These are phyloP conservation scores for Cryptophagus acutangulus DNA, from an alignment of 2,888 invertebrate species.

Conservation along the genomic window DNA sequence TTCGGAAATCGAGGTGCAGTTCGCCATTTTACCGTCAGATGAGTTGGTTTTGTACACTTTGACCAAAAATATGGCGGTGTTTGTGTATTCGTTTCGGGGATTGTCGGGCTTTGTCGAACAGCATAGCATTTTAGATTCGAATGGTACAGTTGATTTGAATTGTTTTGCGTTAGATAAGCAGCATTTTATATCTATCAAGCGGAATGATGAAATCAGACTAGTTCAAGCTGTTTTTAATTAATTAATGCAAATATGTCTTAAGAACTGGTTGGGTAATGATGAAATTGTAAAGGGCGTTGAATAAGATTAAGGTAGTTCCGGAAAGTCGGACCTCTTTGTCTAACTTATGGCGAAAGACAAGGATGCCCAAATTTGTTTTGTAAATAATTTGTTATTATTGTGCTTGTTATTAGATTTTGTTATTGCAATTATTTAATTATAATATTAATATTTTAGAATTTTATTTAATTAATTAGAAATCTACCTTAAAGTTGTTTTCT, in stretches of 20 bases:
- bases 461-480: too few species aligned
- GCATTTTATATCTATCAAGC: slow-evolving; percentile 37
- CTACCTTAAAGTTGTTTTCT: too few species aligned
- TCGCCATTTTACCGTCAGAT: slow-evolving; percentile 43
- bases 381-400: too few species aligned
- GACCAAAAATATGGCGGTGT: slow-evolving; percentile 44
- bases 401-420: too few species aligned
- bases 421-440: too few species aligned
- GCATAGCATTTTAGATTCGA: slow-evolving; percentile 27
- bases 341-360: too few species aligned
- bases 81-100: slow-evolving; percentile 47
- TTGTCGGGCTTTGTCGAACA: slow-evolving; percentile 42
- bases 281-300: too few species aligned
- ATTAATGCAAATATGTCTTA: too few species aligned
- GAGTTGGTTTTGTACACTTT: slow-evolving; percentile 48
- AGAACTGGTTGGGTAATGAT: slow-evolving; percentile 7
- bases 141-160: slow-evolving; percentile 23
- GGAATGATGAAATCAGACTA: slow-evolving; percentile 30
- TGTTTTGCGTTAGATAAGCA: slow-evolving; percentile 32
- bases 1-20: slow-evolving; percentile 38
- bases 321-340: background rate
- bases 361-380: too few species aligned
- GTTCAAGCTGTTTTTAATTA: slow-evolving; percentile 39
- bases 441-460: too few species aligned
- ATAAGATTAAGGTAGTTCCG: background rate